These are phyloP conservation scores for Novumbra hubbsi DNA, from an alignment of 2,797 vertebrate species.

Conservation along the genomic window DNA sequence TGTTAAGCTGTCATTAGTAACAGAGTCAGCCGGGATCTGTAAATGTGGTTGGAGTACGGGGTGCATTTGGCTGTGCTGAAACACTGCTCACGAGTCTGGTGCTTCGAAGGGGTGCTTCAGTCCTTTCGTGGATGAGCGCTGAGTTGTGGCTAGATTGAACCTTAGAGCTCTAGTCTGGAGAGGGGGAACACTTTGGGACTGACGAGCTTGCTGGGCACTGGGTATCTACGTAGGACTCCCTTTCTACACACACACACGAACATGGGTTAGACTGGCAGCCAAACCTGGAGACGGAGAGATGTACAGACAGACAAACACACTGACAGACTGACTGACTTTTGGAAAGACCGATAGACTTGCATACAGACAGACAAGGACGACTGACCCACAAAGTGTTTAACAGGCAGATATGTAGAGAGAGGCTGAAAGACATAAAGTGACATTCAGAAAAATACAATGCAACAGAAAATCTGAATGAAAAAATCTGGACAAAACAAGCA, in stretches of 20 bases:
- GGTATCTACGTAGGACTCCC: not conserved
- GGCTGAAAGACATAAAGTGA: not conserved
- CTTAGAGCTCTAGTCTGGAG: not conserved
- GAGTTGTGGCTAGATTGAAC: slow-evolving; percentile 11
- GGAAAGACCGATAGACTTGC: no score
- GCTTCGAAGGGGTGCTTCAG: slow-evolving; percentile 49
- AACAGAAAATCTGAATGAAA: slow-evolving; percentile 5
- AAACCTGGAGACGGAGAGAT: not conserved
- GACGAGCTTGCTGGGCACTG: not conserved
- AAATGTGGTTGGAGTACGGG: not conserved
- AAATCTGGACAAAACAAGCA: not conserved
- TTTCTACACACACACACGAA: slow-evolving; percentile 12
- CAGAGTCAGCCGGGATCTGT: not conserved
- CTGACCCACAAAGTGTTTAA: not conserved
- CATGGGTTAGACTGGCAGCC: slow-evolving; percentile 4
- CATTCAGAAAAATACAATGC: not conserved
- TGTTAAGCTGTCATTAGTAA: no score
- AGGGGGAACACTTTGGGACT: slow-evolving; percentile 1
- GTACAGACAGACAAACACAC: not conserved
- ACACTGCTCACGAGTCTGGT: slow-evolving; percentile 52
- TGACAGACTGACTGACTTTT: not conserved
- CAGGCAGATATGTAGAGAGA: not conserved
- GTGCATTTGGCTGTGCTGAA: slow-evolving; percentile 55
- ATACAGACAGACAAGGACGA: not conserved
- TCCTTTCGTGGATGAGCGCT: slow-evolving; percentile 31